phyloP scores from a whole-genome alignment of 2,888 invertebrate genomes.

The Hipparchia semele region DNA sequence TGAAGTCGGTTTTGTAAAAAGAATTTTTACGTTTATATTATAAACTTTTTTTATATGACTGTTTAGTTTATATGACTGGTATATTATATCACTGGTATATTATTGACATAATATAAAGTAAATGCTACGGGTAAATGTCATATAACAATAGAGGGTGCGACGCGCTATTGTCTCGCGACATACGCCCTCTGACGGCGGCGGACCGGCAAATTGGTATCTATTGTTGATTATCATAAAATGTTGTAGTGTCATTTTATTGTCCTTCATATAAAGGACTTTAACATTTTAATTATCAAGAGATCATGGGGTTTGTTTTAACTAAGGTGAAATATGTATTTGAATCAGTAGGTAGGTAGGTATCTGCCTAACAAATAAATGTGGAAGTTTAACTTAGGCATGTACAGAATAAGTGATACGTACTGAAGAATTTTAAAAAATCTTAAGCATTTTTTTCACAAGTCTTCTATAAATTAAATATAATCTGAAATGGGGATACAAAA shows the following conservation, averaged over 20 bases:
- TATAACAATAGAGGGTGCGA: slow-evolving; percentile 42
- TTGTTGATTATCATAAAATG: slow-evolving; percentile 38
- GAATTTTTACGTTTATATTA: too few relatives aligned
- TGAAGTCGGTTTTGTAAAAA: too few relatives aligned
- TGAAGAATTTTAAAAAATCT: too few relatives aligned
- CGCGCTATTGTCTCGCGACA: slow-evolving; percentile 34
- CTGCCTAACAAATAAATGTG: too few relatives aligned
- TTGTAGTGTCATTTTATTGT: not conserved
- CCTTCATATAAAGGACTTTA: not conserved
- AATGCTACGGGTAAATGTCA: slow-evolving; percentile 37
- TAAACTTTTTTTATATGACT: too few relatives aligned
- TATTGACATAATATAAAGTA: not conserved
- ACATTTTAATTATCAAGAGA: slow-evolving; percentile 5
- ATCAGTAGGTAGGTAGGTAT: not conserved
- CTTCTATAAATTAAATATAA: too few relatives aligned
- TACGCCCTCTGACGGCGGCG: slow-evolving; percentile 33
- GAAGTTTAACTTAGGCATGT: too few relatives aligned
- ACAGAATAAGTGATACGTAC: too few relatives aligned
- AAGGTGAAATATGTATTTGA: not conserved
- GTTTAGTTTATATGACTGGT: too few relatives aligned
- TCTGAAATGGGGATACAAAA: too few relatives aligned
- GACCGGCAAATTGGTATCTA: slow-evolving; percentile 48
- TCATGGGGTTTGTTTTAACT: not conserved
- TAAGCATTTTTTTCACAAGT: too few relatives aligned
- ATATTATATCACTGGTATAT: not conserved